Evolutionary conservation across 1,140 invertebrate species (phyloP).

Genomic region (Drosophila simulans): DNA sequence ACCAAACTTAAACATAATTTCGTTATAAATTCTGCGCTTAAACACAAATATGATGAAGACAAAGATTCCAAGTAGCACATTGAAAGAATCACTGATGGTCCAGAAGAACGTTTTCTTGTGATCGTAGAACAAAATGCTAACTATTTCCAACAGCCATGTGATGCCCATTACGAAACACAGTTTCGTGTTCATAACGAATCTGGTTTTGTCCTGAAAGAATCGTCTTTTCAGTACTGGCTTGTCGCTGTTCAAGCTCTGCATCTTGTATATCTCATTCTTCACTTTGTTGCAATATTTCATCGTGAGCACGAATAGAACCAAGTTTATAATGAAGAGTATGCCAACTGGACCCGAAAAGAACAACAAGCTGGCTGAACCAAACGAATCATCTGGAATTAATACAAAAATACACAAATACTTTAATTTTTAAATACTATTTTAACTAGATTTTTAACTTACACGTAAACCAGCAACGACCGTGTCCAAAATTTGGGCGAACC

Average conservation of each 20-base stretch:
- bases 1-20: slow-evolving; percentile 86
- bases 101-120: slow-evolving; percentile 85
- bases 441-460: slow-evolving; percentile 68
- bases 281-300: slow-evolving; percentile 88
- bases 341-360: slow-evolving; percentile 88
- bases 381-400: slow-evolving; percentile 63
- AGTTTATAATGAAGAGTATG: slow-evolving; percentile 87
- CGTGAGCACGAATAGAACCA: slow-evolving; percentile 89
- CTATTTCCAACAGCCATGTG: slow-evolving; percentile 88
- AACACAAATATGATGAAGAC: slow-evolving; percentile 89
- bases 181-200: slow-evolving; percentile 89
- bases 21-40: slow-evolving; percentile 87
- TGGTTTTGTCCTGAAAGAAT: slow-evolving; percentile 88
- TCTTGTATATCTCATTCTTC: slow-evolving; percentile 88
- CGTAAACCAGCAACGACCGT: slow-evolving; percentile 86
- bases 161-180: slow-evolving; percentile 91
- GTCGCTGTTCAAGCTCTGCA: slow-evolving; percentile 86
- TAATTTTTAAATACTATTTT: too few relatives aligned
- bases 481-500: slow-evolving; percentile 86
- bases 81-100: slow-evolving; percentile 87
- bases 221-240: slow-evolving; percentile 84
- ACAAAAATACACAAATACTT: not conserved
- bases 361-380: slow-evolving; percentile 85
- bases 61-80: slow-evolving; percentile 87
- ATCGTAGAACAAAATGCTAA: slow-evolving; percentile 86